phyloP scores from a whole-genome alignment of 2,888 invertebrate species.

The Drosophila quinaria region DNA sequence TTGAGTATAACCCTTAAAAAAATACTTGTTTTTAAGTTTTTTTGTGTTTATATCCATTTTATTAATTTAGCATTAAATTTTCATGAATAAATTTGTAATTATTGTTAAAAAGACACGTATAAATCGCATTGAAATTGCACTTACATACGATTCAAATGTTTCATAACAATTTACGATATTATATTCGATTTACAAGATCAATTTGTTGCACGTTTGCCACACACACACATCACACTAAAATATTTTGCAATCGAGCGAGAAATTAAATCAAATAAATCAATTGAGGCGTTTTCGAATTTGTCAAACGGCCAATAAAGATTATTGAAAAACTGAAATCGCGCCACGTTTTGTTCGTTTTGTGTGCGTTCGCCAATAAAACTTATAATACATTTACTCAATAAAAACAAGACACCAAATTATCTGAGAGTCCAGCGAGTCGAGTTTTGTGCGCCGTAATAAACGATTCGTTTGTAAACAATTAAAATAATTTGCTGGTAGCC shows the following conservation, averaged over 20 bases:
- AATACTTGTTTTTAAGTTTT: too few relatives aligned
- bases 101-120: conserved; percentile 58
- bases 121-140: conserved; percentile 41
- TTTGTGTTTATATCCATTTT: too few relatives aligned
- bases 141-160: conserved; percentile 41
- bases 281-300: conserved; percentile 75
- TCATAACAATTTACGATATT: conserved; percentile 43
- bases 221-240: conserved; percentile 15
- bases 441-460: conserved; percentile 61
- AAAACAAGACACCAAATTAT: conserved; percentile 29
- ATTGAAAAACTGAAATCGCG: conserved; percentile 66
- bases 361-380: conserved; percentile 66
- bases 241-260: conserved; percentile 54
- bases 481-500: conserved; percentile 68
- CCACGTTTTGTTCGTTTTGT: conserved; percentile 22
- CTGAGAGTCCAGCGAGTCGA: conserved; percentile 37
- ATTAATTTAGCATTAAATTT: not conserved
- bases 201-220: conserved; percentile 38
- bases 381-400: conserved; percentile 58
- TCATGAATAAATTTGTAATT: conserved; percentile 10
- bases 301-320: conserved; percentile 74
- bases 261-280: conserved; percentile 77
- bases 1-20: too few relatives aligned
- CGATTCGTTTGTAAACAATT: conserved; percentile 74
- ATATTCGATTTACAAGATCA: conserved; percentile 62